A percentile compares a stretch with the other conserved stretches of the same genome.
Evolutionary conservation across 2,797 vertebrate genomes (phyloP).

Genomic region (Rachycentron canadum): DNA sequence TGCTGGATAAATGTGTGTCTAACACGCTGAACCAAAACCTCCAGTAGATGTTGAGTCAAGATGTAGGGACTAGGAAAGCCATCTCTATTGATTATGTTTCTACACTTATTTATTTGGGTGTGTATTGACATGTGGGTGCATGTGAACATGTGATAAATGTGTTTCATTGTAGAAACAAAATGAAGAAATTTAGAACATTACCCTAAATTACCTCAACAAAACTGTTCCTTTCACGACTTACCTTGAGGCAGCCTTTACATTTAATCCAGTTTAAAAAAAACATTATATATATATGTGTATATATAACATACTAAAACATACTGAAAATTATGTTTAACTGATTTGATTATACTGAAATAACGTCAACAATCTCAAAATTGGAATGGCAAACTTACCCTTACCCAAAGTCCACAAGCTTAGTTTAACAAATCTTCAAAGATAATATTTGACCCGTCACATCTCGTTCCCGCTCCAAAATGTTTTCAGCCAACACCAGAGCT

Average conservation of each 20-base stretch:
- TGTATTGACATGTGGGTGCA: no score
- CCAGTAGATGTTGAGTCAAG: no score
- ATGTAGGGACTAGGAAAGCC: no score
- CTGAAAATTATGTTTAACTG: constrained; percentile 69
- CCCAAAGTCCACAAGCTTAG: constrained; percentile 79
- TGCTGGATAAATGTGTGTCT: no score
- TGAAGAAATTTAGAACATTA: not conserved
- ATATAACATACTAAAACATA: constrained; percentile 38
- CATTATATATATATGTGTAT: no score
- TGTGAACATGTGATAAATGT: no score
- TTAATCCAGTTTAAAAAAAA: no score
- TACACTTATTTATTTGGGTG: no score
- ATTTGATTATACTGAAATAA: constrained; percentile 79
- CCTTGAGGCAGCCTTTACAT: constrained; percentile 2
- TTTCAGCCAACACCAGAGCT: constrained; percentile 50
- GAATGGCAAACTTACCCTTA: constrained; percentile 76
- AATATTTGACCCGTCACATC: constrained; percentile 84
- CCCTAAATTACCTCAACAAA: not conserved
- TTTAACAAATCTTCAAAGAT: constrained; percentile 77
- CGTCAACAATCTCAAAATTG: constrained; percentile 80
- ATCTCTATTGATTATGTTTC: no score
- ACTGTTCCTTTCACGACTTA: constrained; percentile 4
- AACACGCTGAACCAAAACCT: no score
- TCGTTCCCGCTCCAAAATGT: constrained; percentile 68
- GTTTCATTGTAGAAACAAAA: not conserved